Evolutionary conservation across 2,113 vertebrate species (phyloP), one percentile per base, ranked within the genome.

Genomic region (Nibea coibor): DNA sequence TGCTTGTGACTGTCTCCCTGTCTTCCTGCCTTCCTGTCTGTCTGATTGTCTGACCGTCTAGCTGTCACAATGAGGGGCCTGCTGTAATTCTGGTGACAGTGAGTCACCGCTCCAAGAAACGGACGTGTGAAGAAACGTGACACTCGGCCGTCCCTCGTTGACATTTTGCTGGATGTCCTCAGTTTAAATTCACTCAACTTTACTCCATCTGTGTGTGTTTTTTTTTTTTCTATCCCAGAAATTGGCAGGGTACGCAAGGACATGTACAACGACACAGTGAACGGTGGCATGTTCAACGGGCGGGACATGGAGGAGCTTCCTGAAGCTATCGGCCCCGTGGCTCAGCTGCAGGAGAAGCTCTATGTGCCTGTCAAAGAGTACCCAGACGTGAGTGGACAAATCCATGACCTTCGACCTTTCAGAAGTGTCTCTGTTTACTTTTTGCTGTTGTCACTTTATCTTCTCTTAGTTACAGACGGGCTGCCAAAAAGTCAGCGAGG

Each of bases 191-290:
- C 1, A 22, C 42, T 35, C 10, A 53, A 57, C 64, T 59, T 28
- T 22, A 28, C 63, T 19, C 31, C 7, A 1, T 45, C 11, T 56
- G 42, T 42, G 12, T 10, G 31, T 35, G 42, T 58, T 74, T 19
- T 65, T 58, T 50, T 6, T 39, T 39, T 39, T 39, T 39, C 6
- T 9, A 39, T 7, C 45, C 9, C 94, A 97, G 97, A 99, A 93
- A 99, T 99, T 83, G 97, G 98, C 93, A 95, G 98, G 94, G 98
- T 99, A 93, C 97, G 98, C 94, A 99, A 99, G 94, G 98, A 99
- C 96, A 99, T 99, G 98, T 99, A 99, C 96, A 99, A 98, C 80
- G 98, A 99, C 96, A 99, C 98, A 17, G 90, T 99, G 93, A 99
- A 98, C 90, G 97, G 97, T 86, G 99, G 98, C 89, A 92, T 93